Conservation (phyloP, 1,140 invertebrate genomes). For the Adelges cooleyi region DNA sequence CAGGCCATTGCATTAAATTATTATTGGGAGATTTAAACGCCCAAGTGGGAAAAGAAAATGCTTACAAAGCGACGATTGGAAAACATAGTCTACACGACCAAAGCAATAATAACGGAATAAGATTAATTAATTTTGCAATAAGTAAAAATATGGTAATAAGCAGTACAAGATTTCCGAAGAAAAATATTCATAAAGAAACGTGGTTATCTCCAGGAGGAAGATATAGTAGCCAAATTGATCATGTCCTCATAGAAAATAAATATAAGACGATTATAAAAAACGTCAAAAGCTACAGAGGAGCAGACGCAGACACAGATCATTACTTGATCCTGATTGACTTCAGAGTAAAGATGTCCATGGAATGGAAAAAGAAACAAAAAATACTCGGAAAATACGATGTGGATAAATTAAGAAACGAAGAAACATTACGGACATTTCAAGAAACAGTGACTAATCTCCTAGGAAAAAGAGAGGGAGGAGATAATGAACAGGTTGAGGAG, state of each 20-base stretch:
- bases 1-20: background rate
- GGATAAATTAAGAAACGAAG: background rate
- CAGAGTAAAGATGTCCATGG: slow-evolving; percentile 10
- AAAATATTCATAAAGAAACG: too few relatives aligned
- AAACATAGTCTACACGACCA: too few relatives aligned
- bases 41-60: too few relatives aligned
- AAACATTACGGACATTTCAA: background rate
- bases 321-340: slow-evolving; percentile 29
- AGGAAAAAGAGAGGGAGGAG: background rate
- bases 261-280: slow-evolving; percentile 9
- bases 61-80: too few relatives aligned
- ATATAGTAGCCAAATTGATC: slow-evolving; percentile 31
- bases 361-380: background rate
- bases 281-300: slow-evolving; percentile 28
- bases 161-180: slow-evolving; percentile 32
- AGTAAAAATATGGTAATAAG: too few relatives aligned
- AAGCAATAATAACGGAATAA: too few relatives aligned
- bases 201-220: slow-evolving; percentile 32
- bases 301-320: slow-evolving; percentile 30
- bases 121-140: too few relatives aligned
- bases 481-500: background rate
- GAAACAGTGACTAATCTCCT: background rate
- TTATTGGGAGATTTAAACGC: background rate
- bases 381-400: background rate
- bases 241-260: slow-evolving; percentile 29